phyloP scores from a whole-genome alignment of 1,140 invertebrate species.

The Drosophila melanogaster region DNA sequence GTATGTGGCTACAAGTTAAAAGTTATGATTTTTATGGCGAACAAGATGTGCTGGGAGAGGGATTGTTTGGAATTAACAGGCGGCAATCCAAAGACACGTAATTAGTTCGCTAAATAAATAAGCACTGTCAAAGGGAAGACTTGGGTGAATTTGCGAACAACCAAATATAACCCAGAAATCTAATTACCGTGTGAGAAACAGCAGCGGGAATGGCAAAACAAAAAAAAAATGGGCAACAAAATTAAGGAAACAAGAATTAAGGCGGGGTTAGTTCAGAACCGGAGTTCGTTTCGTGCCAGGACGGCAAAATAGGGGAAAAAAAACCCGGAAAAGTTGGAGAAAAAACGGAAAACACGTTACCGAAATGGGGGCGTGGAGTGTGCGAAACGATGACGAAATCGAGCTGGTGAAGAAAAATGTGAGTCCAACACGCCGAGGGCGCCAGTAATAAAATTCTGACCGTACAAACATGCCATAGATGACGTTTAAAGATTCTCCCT shows the following conservation, averaged over 20 bases:
- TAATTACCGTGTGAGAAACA: constrained; percentile 73
- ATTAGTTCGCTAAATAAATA: constrained; percentile 71
- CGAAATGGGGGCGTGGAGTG: constrained; percentile 56
- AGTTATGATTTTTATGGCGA: constrained; percentile 53
- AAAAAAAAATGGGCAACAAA: constrained; percentile 22
- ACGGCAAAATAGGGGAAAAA: constrained; percentile 10
- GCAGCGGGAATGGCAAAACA: constrained; percentile 14
- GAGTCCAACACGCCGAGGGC: constrained; percentile 23
- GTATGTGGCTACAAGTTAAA: constrained; percentile 45
- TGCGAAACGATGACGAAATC: constrained; percentile 73
- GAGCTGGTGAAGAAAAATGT: constrained; percentile 50
- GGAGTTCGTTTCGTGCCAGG: constrained; percentile 40
- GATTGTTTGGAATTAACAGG: constrained; percentile 28
- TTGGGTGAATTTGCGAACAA: constrained; percentile 37
- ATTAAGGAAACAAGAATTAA: constrained; percentile 10
- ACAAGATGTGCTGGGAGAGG: constrained; percentile 20
- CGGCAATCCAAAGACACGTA: constrained; percentile 43
- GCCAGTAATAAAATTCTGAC: constrained; percentile 16
- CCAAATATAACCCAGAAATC: constrained; percentile 79
- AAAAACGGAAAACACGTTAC: constrained; percentile 23
- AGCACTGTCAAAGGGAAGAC: constrained; percentile 40
- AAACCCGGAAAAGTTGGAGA: constrained; percentile 22
- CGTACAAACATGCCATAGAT: constrained; percentile 46
- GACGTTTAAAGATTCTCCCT: constrained; percentile 32
- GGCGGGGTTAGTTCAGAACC: constrained; percentile 4